Conservation (phyloP, 1,140 invertebrate species). For the Teleopsis dalmanni region DNA sequence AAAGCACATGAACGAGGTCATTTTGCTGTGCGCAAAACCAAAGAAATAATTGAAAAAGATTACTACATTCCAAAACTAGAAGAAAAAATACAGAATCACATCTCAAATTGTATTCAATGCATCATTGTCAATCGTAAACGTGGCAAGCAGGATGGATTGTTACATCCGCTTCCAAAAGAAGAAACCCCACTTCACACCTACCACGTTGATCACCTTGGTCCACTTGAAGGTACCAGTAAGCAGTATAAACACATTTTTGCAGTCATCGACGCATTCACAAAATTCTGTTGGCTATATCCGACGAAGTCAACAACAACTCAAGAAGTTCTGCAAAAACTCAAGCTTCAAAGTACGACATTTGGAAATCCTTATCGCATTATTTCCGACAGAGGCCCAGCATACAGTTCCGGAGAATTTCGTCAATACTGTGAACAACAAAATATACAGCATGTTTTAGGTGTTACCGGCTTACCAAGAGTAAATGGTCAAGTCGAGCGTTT, state of each 20-base stretch:
- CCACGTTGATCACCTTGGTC: too few relatives aligned
- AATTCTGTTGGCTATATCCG: not conserved
- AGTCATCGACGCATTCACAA: not conserved
- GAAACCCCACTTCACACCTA: not conserved
- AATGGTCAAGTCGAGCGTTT: not conserved
- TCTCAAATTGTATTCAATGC: too few relatives aligned
- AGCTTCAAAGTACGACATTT: too few relatives aligned
- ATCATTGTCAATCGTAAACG: too few relatives aligned
- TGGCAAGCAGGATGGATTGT: slow-evolving; percentile 9
- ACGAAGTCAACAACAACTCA: not conserved
- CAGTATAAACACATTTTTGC: not conserved
- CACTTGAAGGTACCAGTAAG: not conserved
- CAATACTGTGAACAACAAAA: not conserved
- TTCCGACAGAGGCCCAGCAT: not conserved
- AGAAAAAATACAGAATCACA: too few relatives aligned
- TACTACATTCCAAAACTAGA: too few relatives aligned
- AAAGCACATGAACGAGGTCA: too few relatives aligned
- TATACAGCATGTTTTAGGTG: not conserved
- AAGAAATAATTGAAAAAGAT: too few relatives aligned
- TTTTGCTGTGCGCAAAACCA: too few relatives aligned
- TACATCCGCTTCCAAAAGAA: not conserved
- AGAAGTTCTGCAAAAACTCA: too few relatives aligned
- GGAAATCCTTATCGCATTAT: not conserved
- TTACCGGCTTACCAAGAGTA: not conserved
- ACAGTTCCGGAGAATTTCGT: not conserved